Percentiles rank a stretch among this genome's conserved stretches.
Conservation (phyloP, 2,797 vertebrate genomes). For the Lagodon rhomboides region DNA sequence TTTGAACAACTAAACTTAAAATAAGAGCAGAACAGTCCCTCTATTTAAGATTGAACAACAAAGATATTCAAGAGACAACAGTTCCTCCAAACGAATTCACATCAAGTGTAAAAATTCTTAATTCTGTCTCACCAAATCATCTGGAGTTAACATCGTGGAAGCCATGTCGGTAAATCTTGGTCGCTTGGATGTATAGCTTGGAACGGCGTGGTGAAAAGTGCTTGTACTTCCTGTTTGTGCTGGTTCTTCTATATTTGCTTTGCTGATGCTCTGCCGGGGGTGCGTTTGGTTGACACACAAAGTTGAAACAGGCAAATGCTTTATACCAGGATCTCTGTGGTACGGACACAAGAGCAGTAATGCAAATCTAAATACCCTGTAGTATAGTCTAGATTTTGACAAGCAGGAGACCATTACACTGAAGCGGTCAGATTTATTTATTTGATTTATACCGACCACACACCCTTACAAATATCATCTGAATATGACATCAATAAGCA, state of each 20-base stretch:
- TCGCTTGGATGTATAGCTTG: constrained; percentile 6
- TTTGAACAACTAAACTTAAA: constrained; percentile 1
- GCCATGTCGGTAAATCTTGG: constrained; percentile 33
- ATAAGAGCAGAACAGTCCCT: not conserved
- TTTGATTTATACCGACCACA: not conserved
- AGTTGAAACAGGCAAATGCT: not conserved
- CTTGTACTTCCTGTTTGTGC: constrained; percentile 42
- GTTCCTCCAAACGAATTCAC: not conserved
- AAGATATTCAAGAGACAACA: not conserved
- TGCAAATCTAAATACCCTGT: not conserved
- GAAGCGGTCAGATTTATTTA: not conserved
- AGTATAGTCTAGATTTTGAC: not conserved
- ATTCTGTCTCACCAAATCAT: constrained; percentile 42
- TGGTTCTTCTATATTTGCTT: constrained; percentile 6
- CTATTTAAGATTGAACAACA: not conserved
- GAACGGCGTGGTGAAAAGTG: not conserved
- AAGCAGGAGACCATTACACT: too few species aligned
- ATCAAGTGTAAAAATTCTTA: too few species aligned
- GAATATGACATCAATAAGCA: not conserved
- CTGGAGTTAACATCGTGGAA: fast-evolving
- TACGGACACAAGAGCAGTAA: not conserved
- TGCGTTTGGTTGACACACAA: not conserved
- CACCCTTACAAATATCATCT: not conserved
- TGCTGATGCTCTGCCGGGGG: not conserved
- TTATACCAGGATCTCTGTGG: not conserved